phyloP scores from a whole-genome alignment of 2,797 vertebrate genomes.

The Champsocephalus gunnari region DNA sequence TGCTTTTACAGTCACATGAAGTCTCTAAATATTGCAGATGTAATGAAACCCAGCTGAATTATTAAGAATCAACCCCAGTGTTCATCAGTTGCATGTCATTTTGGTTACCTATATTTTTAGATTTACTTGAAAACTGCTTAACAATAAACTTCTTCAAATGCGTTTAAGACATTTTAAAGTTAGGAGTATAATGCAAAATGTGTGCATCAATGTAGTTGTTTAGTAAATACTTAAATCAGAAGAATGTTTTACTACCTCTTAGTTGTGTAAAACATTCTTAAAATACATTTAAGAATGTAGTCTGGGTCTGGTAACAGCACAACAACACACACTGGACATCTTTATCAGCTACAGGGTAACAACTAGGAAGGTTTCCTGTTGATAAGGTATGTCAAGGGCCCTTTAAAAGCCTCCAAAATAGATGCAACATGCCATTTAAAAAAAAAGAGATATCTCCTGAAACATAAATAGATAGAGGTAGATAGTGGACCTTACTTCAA shows the following conservation, averaged over 20 bases:
- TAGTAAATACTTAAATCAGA: background rate
- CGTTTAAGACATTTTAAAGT: background rate
- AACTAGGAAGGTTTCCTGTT: slow-evolving; percentile 47
- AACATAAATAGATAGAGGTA: slow-evolving; percentile 61
- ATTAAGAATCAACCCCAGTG: background rate
- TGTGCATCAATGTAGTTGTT: background rate
- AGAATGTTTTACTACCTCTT: background rate
- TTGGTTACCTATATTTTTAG: background rate
- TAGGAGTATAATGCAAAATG: background rate
- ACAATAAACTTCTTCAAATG: background rate
- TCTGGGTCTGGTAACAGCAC: background rate
- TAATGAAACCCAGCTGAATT: background rate
- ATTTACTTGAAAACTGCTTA: too few species aligned
- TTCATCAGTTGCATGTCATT: background rate
- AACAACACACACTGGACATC: background rate
- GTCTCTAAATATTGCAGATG: background rate
- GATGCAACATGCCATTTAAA: slow-evolving; percentile 29
- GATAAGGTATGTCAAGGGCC: slow-evolving; percentile 49
- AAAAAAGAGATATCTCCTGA: slow-evolving; percentile 4
- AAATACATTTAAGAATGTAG: background rate
- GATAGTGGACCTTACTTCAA: slow-evolving; percentile 32
- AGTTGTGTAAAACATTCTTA: background rate
- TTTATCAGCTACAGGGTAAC: slow-evolving; percentile 31
- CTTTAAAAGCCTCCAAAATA: slow-evolving; percentile 64
- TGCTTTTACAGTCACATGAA: background rate